Evolutionary conservation across 2,888 invertebrate species (phyloP).

Genomic region (Coremacera marginata): DNA sequence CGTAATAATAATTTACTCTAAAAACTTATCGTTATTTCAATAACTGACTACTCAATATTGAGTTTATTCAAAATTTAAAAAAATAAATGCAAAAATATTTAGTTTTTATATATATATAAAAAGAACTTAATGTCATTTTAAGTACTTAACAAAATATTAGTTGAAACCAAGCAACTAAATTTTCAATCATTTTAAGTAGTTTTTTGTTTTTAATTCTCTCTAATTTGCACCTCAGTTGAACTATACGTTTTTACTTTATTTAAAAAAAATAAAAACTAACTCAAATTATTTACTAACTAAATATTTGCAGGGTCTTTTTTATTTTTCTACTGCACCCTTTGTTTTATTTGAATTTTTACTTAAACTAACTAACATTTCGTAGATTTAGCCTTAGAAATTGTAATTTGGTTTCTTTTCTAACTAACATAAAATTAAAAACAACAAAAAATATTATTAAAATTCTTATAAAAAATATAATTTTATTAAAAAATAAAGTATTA

Average conservation of each 20-base stretch:
- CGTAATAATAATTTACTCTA: not conserved
- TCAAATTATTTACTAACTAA: not conserved
- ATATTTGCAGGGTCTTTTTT: not conserved
- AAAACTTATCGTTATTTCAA: not conserved
- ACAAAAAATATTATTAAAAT: too few species aligned
- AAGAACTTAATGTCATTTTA: constrained; percentile 45
- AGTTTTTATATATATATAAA: not conserved
- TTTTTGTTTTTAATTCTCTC: constrained; percentile 11
- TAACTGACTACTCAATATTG: not conserved
- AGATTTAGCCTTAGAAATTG: not conserved
- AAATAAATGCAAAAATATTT: not conserved
- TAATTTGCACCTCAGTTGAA: constrained; percentile 17
- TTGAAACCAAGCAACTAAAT: too few species aligned
- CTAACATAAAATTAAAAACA: not conserved
- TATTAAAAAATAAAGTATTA: too few species aligned
- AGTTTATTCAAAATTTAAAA: constrained; percentile 17
- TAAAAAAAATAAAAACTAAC: not conserved
- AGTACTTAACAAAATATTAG: constrained; percentile 47
- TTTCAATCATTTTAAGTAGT: not conserved
- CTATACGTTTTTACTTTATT: not conserved
- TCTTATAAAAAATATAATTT: too few species aligned
- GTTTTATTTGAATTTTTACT: not conserved
- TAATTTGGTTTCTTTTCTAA: not conserved
- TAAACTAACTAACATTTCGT: not conserved
- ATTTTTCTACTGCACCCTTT: not conserved